These are phyloP conservation scores for Eurosta solidaginis DNA, from an alignment of 1,140 invertebrate genomes.

Conservation along the genomic window DNA sequence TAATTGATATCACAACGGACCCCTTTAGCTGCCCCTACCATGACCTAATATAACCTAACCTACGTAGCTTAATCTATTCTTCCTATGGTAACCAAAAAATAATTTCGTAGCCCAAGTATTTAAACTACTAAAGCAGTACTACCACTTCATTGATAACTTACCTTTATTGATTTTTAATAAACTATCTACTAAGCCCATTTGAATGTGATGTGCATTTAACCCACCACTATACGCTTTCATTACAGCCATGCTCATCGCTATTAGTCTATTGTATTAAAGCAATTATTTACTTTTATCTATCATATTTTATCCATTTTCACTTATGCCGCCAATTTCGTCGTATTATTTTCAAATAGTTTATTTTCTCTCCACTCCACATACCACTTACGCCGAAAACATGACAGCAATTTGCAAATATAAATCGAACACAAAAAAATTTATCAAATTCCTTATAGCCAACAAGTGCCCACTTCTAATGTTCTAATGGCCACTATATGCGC, in stretches of 20 bases:
- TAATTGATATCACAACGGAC: too few relatives aligned
- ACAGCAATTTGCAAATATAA: slow-evolving; percentile 10
- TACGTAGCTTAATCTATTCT: too few relatives aligned
- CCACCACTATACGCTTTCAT: too few relatives aligned
- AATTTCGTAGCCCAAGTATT: too few relatives aligned
- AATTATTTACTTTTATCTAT: neutral
- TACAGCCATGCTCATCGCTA: neutral
- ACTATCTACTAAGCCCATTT: too few relatives aligned
- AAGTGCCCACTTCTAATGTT: neutral
- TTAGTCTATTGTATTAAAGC: neutral
- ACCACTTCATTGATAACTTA: too few relatives aligned
- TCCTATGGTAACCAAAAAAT: too few relatives aligned
- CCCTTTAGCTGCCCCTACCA: too few relatives aligned
- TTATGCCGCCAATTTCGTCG: neutral
- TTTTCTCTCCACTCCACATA: neutral
- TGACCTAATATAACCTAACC: too few relatives aligned
- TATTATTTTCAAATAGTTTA: neutral
- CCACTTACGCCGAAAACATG: neutral
- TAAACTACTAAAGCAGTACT: too few relatives aligned
- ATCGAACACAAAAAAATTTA: neutral
- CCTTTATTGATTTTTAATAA: too few relatives aligned
- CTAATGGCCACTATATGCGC: neutral
- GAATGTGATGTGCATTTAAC: too few relatives aligned
- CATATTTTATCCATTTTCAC: slow-evolving; percentile 1
- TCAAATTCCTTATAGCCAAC: neutral